Conservation (phyloP, 2,797 vertebrate genomes). For the Chaenodraco wilsoni region DNA sequence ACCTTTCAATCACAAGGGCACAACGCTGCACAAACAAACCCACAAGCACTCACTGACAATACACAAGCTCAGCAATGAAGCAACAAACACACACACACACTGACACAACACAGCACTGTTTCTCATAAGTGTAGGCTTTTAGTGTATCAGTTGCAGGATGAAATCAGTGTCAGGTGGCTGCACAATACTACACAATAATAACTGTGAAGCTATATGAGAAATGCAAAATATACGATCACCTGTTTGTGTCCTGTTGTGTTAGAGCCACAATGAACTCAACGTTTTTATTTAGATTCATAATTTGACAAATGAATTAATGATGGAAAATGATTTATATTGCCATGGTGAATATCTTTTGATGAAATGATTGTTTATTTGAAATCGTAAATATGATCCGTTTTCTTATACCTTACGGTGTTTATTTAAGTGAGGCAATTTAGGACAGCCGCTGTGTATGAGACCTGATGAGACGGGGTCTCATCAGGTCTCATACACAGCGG, state of each 20-base stretch:
- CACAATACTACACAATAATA: constrained; percentile 3
- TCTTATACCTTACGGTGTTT: too few species aligned
- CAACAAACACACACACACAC: not conserved
- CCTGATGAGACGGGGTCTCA: too few species aligned
- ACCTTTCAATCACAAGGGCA: constrained; percentile 49
- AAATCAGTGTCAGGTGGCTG: constrained; percentile 9
- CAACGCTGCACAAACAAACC: constrained; percentile 40
- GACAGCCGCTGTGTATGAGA: too few species aligned
- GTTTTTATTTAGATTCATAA: too few species aligned
- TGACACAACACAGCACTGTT: constrained; percentile 27
- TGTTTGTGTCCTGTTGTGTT: not conserved
- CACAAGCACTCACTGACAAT: constrained; percentile 2
- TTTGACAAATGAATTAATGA: too few species aligned
- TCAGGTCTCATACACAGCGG: too few species aligned
- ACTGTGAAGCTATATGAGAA: not conserved
- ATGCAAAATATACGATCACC: not conserved
- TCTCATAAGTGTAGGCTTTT: not conserved
- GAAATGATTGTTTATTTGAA: too few species aligned
- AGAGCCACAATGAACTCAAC: too few species aligned
- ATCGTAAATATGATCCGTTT: too few species aligned
- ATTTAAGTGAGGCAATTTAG: too few species aligned
- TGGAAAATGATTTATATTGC: too few species aligned
- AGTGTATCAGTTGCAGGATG: constrained; percentile 19
- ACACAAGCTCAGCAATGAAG: constrained; percentile 4
- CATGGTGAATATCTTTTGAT: too few species aligned